Conservation (phyloP, 1,140 invertebrate genomes). For the Eulimnadia texana region DNA sequence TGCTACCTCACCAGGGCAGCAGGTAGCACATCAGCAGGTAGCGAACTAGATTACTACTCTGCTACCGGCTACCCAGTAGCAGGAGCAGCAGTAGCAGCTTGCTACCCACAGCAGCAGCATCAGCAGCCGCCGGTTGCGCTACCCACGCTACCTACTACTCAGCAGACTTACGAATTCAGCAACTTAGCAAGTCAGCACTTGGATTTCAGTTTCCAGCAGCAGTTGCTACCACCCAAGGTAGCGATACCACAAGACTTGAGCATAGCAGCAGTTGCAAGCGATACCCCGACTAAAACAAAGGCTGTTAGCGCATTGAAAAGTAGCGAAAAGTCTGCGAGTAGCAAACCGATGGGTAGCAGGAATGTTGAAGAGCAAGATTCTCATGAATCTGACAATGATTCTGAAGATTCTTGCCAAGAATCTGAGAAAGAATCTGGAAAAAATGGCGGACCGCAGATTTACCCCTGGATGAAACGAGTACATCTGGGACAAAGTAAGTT, state of each 20-base stretch:
- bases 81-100: slow-evolving; percentile 39
- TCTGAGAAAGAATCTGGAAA: slow-evolving; percentile 3
- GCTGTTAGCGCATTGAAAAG: neutral
- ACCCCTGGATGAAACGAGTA: slow-evolving; percentile 95
- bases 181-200: neutral
- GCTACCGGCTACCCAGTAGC: slow-evolving; percentile 18
- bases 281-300: neutral
- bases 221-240: slow-evolving; percentile 6
- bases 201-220: neutral
- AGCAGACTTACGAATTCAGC: neutral
- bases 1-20: slow-evolving; percentile 4
- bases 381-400: neutral
- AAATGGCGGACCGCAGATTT: slow-evolving; percentile 72
- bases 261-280: slow-evolving; percentile 30
- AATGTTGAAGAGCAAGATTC: neutral
- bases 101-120: slow-evolving; percentile 19
- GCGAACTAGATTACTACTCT: neutral
- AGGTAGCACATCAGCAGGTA: neutral
- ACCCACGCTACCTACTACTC: too few species aligned
- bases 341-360: neutral
- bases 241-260: slow-evolving; percentile 59
- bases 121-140: too few species aligned
- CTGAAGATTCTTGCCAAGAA: neutral
- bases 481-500: slow-evolving; percentile 88
- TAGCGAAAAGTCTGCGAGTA: neutral